Conservation (phyloP, 1,140 invertebrate species). For the fruit fly (Drosophila melanogaster) region DNA sequence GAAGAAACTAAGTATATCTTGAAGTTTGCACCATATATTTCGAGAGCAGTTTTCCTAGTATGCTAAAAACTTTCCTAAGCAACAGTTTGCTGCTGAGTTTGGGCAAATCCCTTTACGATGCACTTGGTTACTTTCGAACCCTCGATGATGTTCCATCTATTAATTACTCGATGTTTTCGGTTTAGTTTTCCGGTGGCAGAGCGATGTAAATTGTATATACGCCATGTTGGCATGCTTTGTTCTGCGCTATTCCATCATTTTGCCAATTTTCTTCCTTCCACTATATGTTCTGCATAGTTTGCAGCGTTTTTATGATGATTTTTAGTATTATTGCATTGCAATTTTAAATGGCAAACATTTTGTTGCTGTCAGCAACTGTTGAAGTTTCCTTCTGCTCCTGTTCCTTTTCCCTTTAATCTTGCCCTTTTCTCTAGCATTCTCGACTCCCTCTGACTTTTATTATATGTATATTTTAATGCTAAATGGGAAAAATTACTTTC, state of each 20-base stretch:
- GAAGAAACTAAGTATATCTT: too few species aligned
- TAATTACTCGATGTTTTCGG: slow-evolving; percentile 14
- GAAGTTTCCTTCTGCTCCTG: slow-evolving; percentile 23
- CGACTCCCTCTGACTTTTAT: slow-evolving; percentile 63
- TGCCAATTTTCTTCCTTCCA: not conserved
- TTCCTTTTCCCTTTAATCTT: not conserved
- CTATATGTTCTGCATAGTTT: slow-evolving; percentile 50
- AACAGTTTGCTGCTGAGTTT: slow-evolving; percentile 18
- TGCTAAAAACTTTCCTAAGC: slow-evolving; percentile 1
- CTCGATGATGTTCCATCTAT: slow-evolving; percentile 25
- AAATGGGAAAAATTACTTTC: slow-evolving; percentile 81
- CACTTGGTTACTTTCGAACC: slow-evolving; percentile 9
- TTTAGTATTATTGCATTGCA: slow-evolving; percentile 78
- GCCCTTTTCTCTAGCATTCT: not conserved
- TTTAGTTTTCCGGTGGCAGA: not conserved
- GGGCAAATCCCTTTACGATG: not conserved
- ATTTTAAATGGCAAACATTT: slow-evolving; percentile 79
- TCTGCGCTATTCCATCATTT: slow-evolving; percentile 17
- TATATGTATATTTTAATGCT: slow-evolving; percentile 75
- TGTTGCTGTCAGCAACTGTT: slow-evolving; percentile 60
- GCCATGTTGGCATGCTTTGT: slow-evolving; percentile 30
- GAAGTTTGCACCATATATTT: slow-evolving; percentile 4
- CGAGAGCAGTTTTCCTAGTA: not conserved
- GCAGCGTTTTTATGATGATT: slow-evolving; percentile 68
- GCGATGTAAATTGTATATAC: slow-evolving; percentile 26